Evolutionary conservation across 2,797 vertebrate species (phyloP).

Genomic region (Mastacembelus armatus): DNA sequence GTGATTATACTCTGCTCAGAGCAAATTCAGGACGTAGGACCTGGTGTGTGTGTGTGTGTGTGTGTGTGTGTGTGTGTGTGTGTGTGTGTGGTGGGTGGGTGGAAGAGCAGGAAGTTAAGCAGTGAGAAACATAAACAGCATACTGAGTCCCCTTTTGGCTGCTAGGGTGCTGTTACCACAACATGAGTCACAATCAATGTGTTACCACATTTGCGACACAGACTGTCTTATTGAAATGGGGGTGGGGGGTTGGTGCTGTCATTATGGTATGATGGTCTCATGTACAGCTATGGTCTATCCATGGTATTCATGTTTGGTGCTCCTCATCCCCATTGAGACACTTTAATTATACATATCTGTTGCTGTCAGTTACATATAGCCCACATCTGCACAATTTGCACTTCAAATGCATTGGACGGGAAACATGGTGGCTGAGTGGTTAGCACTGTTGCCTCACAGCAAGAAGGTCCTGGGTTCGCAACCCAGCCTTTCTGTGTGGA

Average conservation of each 20-base stretch:
- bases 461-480: no score
- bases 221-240: neutral
- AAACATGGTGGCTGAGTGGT: no score
- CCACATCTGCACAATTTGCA: neutral
- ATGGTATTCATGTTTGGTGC: neutral
- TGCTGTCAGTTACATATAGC: neutral
- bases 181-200: constrained; percentile 65
- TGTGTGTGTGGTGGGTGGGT: neutral
- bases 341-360: no score
- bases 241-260: neutral
- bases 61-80: constrained; percentile 23
- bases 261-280: no score
- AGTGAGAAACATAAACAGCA: constrained; percentile 47
- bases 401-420: neutral
- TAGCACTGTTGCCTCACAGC: no score
- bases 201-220: constrained; percentile 51
- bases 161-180: constrained; percentile 56
- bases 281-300: no score
- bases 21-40: constrained; percentile 29
- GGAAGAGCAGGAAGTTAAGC: constrained; percentile 10
- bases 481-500: no score
- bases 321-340: no score
- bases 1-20: constrained; percentile 23
- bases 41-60: constrained; percentile 29
- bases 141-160: constrained; percentile 60